Evolutionary conservation across 2,113 vertebrate species (phyloP).

Genomic region (Grallaria varia): DNA sequence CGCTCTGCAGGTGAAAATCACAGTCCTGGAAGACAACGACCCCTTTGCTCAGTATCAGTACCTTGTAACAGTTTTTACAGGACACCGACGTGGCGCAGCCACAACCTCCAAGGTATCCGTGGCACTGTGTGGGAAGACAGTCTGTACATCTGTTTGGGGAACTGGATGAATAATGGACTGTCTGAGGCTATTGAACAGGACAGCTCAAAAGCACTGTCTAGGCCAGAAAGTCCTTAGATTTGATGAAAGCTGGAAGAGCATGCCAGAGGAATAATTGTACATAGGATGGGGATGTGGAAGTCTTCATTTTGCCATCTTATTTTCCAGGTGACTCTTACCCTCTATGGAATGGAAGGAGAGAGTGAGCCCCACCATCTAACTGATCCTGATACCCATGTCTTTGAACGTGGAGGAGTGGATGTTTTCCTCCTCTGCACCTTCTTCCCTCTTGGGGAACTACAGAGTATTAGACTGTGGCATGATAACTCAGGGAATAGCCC

Average conservation of each 20-base stretch:
- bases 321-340: constrained; percentile 86
- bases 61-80: constrained; percentile 86
- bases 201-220: neutral
- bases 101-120: constrained; percentile 87
- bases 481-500: constrained; percentile 89
- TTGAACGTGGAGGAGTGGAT: constrained; percentile 89
- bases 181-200: neutral
- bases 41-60: constrained; percentile 90
- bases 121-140: neutral
- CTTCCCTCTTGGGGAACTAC: constrained; percentile 89
- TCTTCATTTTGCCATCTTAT: neutral
- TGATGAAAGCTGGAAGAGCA: neutral
- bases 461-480: constrained; percentile 89
- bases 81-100: constrained; percentile 86
- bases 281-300: rapidly evolving
- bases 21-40: constrained; percentile 88
- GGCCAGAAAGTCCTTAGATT: neutral
- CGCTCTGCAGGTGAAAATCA: constrained; percentile 84
- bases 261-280: neutral
- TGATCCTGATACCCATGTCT: constrained; percentile 79
- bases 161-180: neutral
- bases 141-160: neutral
- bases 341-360: constrained; percentile 86
- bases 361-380: constrained; percentile 91
- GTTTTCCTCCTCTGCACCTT: constrained; percentile 89